Evolutionary conservation across 2,888 invertebrate species (phyloP).

Genomic region (Lamellibrachia columna): DNA sequence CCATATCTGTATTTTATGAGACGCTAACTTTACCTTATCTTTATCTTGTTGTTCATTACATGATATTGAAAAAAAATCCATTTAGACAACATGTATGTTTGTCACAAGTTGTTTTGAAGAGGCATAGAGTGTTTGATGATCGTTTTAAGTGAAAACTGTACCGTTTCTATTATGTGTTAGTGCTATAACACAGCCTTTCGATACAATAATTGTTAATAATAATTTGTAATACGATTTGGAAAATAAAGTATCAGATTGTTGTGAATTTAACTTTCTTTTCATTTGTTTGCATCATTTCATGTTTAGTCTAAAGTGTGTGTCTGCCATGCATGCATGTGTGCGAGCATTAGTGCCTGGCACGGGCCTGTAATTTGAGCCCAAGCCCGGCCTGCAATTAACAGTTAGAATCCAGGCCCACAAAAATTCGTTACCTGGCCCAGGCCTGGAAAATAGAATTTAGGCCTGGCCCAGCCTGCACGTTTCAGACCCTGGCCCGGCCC

Average conservation of each 20-base stretch:
- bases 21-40: background rate
- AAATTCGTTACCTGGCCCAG: too few species aligned
- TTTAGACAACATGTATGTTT: background rate
- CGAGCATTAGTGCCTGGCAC: too few species aligned
- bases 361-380: too few species aligned
- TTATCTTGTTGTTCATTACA: background rate
- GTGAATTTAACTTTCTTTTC: background rate
- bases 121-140: background rate
- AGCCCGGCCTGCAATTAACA: too few species aligned
- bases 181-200: background rate
- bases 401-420: too few species aligned
- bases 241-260: background rate
- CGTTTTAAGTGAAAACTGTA: background rate
- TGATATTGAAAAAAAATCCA: background rate
- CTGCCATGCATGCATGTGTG: too few species aligned
- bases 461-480: too few species aligned
- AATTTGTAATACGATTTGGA: background rate
- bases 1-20: background rate
- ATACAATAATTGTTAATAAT: background rate
- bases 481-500: too few species aligned
- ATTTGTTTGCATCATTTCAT: conserved; percentile 6
- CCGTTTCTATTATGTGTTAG: background rate
- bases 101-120: background rate
- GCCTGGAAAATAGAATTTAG: too few species aligned
- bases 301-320: background rate